Conservation (phyloP, 1,140 invertebrate genomes). For the Telenomus remus region DNA sequence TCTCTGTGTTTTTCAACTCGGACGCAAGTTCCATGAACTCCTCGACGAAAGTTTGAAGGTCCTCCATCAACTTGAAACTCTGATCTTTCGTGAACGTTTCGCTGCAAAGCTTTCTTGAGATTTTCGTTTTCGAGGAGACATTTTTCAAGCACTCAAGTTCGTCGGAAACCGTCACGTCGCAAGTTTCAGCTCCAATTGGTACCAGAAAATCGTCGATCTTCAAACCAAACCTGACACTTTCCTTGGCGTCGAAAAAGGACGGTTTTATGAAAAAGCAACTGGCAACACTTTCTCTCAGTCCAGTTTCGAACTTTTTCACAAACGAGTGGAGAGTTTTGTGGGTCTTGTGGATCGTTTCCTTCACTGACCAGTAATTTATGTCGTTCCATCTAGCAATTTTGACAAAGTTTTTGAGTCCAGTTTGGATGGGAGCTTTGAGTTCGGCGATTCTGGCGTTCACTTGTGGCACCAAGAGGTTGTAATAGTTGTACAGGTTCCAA, state of each 20-base stretch:
- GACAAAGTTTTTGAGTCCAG: slow-evolving; percentile 93
- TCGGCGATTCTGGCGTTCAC: slow-evolving; percentile 81
- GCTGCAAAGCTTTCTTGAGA: slow-evolving; percentile 79
- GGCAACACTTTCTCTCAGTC: slow-evolving; percentile 69
- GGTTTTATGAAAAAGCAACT: slow-evolving; percentile 62
- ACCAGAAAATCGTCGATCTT: slow-evolving; percentile 59
- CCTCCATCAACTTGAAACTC: slow-evolving; percentile 78
- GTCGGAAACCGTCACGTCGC: no score
- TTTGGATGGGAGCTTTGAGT: slow-evolving; percentile 87
- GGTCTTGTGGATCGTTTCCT: slow-evolving; percentile 89
- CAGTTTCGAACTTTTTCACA: slow-evolving; percentile 85
- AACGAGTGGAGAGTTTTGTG: slow-evolving; percentile 91
- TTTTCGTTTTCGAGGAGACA: slow-evolving; percentile 66
- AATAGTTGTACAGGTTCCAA: slow-evolving; percentile 92
- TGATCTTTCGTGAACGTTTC: slow-evolving; percentile 76
- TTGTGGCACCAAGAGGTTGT: slow-evolving; percentile 83
- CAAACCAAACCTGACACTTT: not conserved
- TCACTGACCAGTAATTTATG: slow-evolving; percentile 95
- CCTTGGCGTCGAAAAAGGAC: slow-evolving; percentile 16
- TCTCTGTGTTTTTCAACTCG: slow-evolving; percentile 80
- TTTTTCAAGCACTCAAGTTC: slow-evolving; percentile 16
- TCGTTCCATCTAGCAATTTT: slow-evolving; percentile 98
- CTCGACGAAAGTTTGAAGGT: slow-evolving; percentile 80
- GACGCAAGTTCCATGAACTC: slow-evolving; percentile 80
- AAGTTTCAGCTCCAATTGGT: no score